Evolutionary conservation across 1,140 invertebrate genomes (phyloP), one percentile per base, ranked within the genome.

Genomic region (Orchesella cincta): DNA sequence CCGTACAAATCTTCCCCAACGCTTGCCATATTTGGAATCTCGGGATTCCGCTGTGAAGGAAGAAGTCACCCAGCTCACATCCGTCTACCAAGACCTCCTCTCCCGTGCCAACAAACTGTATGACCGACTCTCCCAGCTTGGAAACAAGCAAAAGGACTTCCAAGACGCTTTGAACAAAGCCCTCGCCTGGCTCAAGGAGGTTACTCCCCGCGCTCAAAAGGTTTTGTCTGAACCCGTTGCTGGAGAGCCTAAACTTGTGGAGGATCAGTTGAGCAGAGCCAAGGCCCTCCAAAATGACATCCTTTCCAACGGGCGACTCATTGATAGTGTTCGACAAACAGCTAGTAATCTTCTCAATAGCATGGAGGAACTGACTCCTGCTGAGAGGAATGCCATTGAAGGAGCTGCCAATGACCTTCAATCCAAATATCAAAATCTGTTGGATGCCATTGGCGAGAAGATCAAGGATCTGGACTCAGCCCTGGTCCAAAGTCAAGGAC

Each of bases 401-500:
- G 88, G 91, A 73, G 93, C 94, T 0, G 92, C 94, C 0, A 85
- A 90, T 16, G 91, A 92, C 74, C 83, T 98, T 2, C 89, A 92
- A 78, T 90, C 92, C 36, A 92, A 93, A 75, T 94, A 96, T 84
- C 88, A 88, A 72, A 90, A 94, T 78, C 83, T 96, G 16, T 87
- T 89, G 70, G 89, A 90, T 77, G 90, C 90, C 0, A 85, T 95
- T 18, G 89, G 89, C 16, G 90, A 93, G 3, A 91, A 93, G n/a
- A 95, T 94, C 83, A 90, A 93, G 79, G 89, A 92, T 54, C 86
- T 98, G 62, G 95, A 98, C 81, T 93, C 92, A 0, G 94, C 95
- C 0, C 86, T 98, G 36, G 91, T 96, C 5, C 94, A 97, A 85
- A 95, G 94, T 73, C 95, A 98, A 86, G 95, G 94, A n/a, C 92